Evolutionary conservation across 2,797 vertebrate species (phyloP).

Genomic region (Pseudochirops corinnae): DNA sequence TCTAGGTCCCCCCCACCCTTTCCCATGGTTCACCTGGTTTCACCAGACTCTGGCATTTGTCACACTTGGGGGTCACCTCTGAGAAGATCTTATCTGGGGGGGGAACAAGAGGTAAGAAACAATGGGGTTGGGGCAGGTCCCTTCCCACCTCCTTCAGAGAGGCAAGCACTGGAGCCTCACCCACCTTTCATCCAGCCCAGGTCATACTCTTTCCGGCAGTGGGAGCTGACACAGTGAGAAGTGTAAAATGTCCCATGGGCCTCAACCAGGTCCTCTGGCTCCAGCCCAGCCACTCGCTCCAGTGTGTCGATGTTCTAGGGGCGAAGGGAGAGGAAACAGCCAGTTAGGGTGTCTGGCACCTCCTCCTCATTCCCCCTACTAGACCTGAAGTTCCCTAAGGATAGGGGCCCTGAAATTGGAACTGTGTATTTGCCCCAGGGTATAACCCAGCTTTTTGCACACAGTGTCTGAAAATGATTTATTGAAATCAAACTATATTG

Average conservation of each 20-base stretch:
- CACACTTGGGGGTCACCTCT: slow-evolving; percentile 90
- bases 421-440: neutral
- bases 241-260: slow-evolving; percentile 94
- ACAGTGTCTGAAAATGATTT: neutral
- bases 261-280: slow-evolving; percentile 91
- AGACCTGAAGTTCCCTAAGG: neutral
- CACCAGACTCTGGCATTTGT: slow-evolving; percentile 91
- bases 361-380: neutral
- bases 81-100: slow-evolving; percentile 91
- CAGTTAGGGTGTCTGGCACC: neutral
- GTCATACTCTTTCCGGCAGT: slow-evolving; percentile 88
- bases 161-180: slow-evolving; percentile 78
- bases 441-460: neutral
- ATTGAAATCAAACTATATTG: neutral
- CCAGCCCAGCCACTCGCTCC: slow-evolving; percentile 92
- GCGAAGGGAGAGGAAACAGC: neutral
- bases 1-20: neutral
- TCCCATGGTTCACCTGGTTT: slow-evolving; percentile 89
- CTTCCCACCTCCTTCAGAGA: neutral
- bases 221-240: slow-evolving; percentile 91
- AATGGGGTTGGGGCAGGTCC: neutral
- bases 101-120: neutral
- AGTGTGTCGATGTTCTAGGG: slow-evolving; percentile 94
- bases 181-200: slow-evolving; percentile 97
- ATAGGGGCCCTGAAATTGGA: neutral